These are phyloP conservation scores for Eubasilissa splendida DNA, from an alignment of 2,888 invertebrate genomes.

Conservation along the genomic window DNA sequence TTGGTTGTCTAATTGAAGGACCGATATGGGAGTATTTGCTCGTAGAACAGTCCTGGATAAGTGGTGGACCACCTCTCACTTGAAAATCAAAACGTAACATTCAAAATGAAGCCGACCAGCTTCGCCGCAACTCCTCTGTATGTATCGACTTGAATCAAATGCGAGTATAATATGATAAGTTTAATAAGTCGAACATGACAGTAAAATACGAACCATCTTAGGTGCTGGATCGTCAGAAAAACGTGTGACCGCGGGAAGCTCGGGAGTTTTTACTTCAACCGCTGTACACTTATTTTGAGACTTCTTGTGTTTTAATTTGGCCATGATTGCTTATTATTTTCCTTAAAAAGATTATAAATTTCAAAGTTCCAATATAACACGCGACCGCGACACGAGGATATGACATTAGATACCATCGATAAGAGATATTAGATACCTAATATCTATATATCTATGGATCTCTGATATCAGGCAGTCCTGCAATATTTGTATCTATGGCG, in stretches of 20 bases:
- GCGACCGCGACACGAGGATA: too few species aligned
- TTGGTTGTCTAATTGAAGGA: too few species aligned
- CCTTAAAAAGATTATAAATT: too few species aligned
- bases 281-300: slow-evolving; percentile 67
- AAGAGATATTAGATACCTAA: too few species aligned
- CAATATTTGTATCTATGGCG: too few species aligned
- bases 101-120: neutral
- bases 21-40: too few species aligned
- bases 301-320: slow-evolving; percentile 61
- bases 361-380: too few species aligned
- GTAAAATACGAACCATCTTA: slow-evolving; percentile 74
- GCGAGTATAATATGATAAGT: neutral
- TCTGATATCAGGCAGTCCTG: too few species aligned
- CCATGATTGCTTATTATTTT: neutral
- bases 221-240: slow-evolving; percentile 81
- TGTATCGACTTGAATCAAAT: neutral
- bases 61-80: neutral
- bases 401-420: too few species aligned
- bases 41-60: neutral
- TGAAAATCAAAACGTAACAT: neutral
- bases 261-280: slow-evolving; percentile 63
- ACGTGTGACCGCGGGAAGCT: slow-evolving; percentile 74
- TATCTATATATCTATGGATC: too few species aligned
- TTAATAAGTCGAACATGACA: neutral
- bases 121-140: too few species aligned